These are phyloP conservation scores for Habrosyne pyritoides DNA, from an alignment of 2,888 invertebrate species.

Conservation along the genomic window DNA sequence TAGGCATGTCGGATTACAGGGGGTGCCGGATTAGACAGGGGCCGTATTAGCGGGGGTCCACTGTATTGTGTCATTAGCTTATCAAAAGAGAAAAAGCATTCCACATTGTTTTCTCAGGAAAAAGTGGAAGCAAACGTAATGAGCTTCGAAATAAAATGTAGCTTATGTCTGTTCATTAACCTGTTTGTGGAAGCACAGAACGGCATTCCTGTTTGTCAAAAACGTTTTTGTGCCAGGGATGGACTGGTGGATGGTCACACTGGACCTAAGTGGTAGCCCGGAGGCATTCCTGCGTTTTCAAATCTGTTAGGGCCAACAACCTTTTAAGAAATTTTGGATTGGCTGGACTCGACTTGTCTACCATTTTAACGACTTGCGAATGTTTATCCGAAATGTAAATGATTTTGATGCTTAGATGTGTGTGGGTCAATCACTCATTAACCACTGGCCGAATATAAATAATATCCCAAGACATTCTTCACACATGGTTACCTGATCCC, in stretches of 20 bases:
- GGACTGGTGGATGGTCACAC: background rate
- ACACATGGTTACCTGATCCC: no score
- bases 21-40: no score
- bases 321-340: background rate
- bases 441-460: no score
- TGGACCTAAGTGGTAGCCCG: background rate
- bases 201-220: slow-evolving; percentile 1
- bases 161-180: background rate
- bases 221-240: background rate
- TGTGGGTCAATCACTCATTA: no score
- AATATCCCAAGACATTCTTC: no score
- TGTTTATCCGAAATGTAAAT: no score
- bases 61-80: slow-evolving; percentile 32
- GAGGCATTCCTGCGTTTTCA: background rate
- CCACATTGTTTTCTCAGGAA: slow-evolving; percentile 21
- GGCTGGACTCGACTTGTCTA: background rate
- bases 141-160: slow-evolving; percentile 12
- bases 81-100: slow-evolving; percentile 28
- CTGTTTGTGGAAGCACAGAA: background rate
- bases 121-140: slow-evolving; percentile 11
- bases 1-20: no score
- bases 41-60: no score
- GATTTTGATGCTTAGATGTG: no score
- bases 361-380: no score
- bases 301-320: background rate